Evolutionary conservation across 2,113 vertebrate genomes (phyloP).

Genomic region (Vombatus ursinus): DNA sequence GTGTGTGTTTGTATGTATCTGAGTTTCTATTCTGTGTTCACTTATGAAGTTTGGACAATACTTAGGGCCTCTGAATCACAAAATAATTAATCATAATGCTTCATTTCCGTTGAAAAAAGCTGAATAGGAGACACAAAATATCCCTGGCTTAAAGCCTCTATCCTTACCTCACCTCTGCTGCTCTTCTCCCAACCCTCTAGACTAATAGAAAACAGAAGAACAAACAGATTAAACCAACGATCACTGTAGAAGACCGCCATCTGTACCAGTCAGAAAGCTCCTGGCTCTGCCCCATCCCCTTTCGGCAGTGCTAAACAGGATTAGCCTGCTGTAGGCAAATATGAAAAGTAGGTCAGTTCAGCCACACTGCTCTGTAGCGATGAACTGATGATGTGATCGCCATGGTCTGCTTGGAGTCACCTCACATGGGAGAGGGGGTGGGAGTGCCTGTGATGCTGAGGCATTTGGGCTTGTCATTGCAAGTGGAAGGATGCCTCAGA

Average conservation of each 20-base stretch:
- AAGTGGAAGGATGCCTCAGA: background rate
- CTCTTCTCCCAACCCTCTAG: background rate
- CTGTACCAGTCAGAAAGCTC: constrained; percentile 76
- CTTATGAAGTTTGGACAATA: background rate
- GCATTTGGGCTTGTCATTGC: constrained; percentile 15
- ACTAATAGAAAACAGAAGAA: constrained; percentile 68
- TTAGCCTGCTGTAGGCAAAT: constrained; percentile 82
- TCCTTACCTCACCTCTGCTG: constrained; percentile 32
- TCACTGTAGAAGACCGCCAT: constrained; percentile 78
- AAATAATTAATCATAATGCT: background rate
- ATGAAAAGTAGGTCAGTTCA: constrained; percentile 85
- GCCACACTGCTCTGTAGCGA: constrained; percentile 69
- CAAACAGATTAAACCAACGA: constrained; percentile 77
- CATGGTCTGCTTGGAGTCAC: constrained; percentile 59
- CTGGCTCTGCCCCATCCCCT: constrained; percentile 73
- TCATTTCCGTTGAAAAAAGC: background rate
- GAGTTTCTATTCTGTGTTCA: background rate
- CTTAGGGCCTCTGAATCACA: background rate
- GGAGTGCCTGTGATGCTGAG: accelerated
- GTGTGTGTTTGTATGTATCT: background rate
- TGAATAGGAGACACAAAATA: background rate
- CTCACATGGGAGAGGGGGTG: background rate
- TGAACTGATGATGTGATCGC: constrained; percentile 63
- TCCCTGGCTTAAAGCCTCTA: constrained; percentile 19
- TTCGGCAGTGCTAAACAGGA: constrained; percentile 82